Conservation (phyloP, 2,113 vertebrate genomes). For the Pipa parva region DNA sequence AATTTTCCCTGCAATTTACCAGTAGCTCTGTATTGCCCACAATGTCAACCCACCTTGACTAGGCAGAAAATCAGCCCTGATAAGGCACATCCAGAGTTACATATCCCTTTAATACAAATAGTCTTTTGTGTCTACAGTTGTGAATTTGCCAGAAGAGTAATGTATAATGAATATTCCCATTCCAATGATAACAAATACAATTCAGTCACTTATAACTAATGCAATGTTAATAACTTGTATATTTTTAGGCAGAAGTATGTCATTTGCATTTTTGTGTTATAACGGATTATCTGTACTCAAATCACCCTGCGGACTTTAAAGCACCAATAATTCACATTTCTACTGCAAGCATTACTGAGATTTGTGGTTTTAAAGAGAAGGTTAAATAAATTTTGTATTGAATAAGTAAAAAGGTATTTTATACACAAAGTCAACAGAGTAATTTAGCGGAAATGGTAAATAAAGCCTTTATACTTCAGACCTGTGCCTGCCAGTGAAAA, state of each 20-base stretch:
- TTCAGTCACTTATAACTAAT: slow-evolving; percentile 45
- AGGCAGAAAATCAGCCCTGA: too few relatives aligned
- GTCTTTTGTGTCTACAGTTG: neutral
- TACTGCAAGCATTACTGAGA: slow-evolving; percentile 38
- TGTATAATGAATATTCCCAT: slow-evolving; percentile 49
- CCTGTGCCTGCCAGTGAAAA: neutral
- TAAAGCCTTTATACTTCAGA: slow-evolving; percentile 32
- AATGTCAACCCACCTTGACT: too few relatives aligned
- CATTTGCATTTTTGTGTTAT: slow-evolving; percentile 52
- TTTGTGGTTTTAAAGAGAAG: slow-evolving; percentile 44
- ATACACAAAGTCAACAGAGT: slow-evolving; percentile 30
- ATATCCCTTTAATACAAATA: too few relatives aligned
- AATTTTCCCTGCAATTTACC: too few relatives aligned
- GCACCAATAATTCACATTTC: slow-evolving; percentile 46
- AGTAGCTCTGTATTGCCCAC: too few relatives aligned
- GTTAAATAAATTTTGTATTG: slow-evolving; percentile 48
- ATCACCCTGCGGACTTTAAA: slow-evolving; percentile 46
- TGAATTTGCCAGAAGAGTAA: slow-evolving; percentile 44
- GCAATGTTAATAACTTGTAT: slow-evolving; percentile 52
- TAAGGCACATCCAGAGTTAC: too few relatives aligned
- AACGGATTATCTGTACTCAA: slow-evolving; percentile 50
- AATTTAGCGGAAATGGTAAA: slow-evolving; percentile 37
- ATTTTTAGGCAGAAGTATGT: slow-evolving; percentile 51
- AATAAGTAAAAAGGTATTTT: slow-evolving; percentile 33
- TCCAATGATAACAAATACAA: slow-evolving; percentile 42